Evolutionary conservation across 2,113 vertebrate species (phyloP).

Genomic region (Trogon melanurus): DNA sequence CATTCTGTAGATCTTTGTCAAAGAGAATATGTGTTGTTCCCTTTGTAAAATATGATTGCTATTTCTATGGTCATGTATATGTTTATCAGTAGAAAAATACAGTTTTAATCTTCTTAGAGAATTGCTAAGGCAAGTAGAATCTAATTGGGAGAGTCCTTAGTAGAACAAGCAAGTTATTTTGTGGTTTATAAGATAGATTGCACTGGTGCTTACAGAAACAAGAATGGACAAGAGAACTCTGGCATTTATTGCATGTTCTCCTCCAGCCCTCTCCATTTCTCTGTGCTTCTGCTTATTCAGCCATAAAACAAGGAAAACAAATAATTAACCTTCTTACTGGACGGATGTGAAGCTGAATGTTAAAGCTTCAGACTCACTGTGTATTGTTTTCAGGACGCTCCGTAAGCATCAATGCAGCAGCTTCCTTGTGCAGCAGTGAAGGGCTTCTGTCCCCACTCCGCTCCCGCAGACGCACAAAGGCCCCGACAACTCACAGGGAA

Average conservation of each 20-base stretch:
- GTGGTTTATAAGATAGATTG: background rate
- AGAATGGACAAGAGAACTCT: slow-evolving; percentile 8
- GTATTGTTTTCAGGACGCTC: background rate
- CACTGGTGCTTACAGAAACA: background rate
- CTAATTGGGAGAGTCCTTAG: slow-evolving; percentile 22
- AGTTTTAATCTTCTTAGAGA: slow-evolving; percentile 12
- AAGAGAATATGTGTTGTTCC: background rate
- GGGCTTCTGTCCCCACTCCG: background rate
- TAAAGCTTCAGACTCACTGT: background rate
- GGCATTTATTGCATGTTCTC: slow-evolving; percentile 55
- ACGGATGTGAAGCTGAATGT: background rate
- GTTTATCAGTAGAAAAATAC: slow-evolving; percentile 26
- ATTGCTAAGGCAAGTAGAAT: background rate
- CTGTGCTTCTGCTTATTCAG: slow-evolving; percentile 43
- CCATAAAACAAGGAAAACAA: slow-evolving; percentile 59
- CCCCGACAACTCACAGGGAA: fast-evolving
- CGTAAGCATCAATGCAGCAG: background rate
- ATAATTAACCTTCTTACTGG: slow-evolving; percentile 53
- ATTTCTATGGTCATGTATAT: background rate
- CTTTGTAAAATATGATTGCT: background rate
- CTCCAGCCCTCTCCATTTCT: slow-evolving; percentile 8
- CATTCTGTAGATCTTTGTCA: background rate
- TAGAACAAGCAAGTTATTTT: background rate
- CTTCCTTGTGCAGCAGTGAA: background rate
- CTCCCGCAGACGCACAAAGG: background rate